Evolutionary conservation across 2,797 vertebrate genomes (phyloP), one percentile per base, ranked within the genome.

Genomic region (Otolemur crassicaudatus): DNA sequence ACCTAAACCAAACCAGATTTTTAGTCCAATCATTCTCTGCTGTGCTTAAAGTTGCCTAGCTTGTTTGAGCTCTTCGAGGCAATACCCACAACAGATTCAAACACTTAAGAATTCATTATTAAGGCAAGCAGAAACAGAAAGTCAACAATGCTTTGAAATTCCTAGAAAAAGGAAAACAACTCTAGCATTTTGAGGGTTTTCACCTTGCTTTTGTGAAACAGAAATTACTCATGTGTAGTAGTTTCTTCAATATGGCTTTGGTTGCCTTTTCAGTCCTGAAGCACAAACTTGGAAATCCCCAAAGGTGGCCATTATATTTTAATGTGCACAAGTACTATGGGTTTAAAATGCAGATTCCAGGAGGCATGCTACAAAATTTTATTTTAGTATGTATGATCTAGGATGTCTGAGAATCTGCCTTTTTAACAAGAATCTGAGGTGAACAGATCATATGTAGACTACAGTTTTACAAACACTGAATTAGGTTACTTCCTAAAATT

Each of bases 161-260:
- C 70, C 37, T 31, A 22, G 16, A 67, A 67, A 79, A 90, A 75
- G 29, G 10, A 90, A 79, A 84, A 81, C 56, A 90, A 22, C 27
- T 73, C 7, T 87, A 53, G 17, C 19, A 82, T 90, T 92, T 96
- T 81, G 43, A 77, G 77, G 3, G 53, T 37, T 37, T 89, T 37
- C 20, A 29, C 13, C 12, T 86, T 93, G n/a, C 5, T 11, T 87
- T 69, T 79, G 40, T 83, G 29, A 79, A 63, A 84, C 34, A 95
- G 61, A 90, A 88, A 91, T 96, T 83, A 92, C 92, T 94, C 79
- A 92, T 82, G 43, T 81, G 63, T 53, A 86, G 86, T 87, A 22
- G n/a, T 82, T 34, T 40, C 29, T 88, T 61, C 17, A 4, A 2
- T 46, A 87, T 7, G 31, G n/a, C 12, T 95, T 95, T 92, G 20